These are phyloP conservation scores for Priocnemis perturbator DNA, from an alignment of 2,888 invertebrate genomes.

Conservation along the genomic window DNA sequence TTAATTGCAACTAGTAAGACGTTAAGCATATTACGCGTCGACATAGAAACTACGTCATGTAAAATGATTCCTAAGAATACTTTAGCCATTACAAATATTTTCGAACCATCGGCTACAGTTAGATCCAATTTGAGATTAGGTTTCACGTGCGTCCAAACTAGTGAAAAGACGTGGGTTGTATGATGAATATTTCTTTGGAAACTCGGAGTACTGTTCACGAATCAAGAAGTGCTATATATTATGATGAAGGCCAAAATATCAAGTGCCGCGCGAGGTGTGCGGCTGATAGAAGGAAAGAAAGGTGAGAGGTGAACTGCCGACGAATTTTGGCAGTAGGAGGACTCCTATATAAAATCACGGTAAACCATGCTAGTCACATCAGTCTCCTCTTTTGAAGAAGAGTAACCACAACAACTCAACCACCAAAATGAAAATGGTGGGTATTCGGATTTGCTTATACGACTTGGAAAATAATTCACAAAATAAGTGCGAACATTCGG, in stretches of 20 bases:
- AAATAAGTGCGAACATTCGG: too few relatives aligned
- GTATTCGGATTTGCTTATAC: constrained; percentile 16
- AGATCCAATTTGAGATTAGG: too few relatives aligned
- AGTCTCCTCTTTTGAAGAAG: constrained; percentile 39
- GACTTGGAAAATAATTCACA: too few relatives aligned
- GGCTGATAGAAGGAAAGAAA: constrained; percentile 27
- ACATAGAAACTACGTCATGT: too few relatives aligned
- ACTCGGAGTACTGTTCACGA: not conserved
- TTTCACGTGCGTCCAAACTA: too few relatives aligned
- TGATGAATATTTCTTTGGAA: too few relatives aligned
- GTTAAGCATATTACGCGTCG: too few relatives aligned
- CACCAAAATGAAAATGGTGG: constrained; percentile 52
- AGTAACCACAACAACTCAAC: constrained; percentile 24
- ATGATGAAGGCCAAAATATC: constrained; percentile 38
- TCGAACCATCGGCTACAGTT: too few relatives aligned
- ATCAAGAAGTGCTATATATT: constrained; percentile 16
- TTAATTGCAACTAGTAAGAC: too few relatives aligned
- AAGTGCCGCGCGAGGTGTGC: constrained; percentile 4
- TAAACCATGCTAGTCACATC: constrained; percentile 30
- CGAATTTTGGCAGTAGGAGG: constrained; percentile 60
- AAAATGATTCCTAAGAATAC: too few relatives aligned
- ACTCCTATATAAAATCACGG: constrained; percentile 54
- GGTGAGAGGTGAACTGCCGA: constrained; percentile 48
- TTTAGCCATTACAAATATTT: too few relatives aligned
- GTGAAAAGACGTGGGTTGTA: too few relatives aligned